Conservation (phyloP, 2,888 invertebrate species). For the Dicyrtomina minuta region DNA sequence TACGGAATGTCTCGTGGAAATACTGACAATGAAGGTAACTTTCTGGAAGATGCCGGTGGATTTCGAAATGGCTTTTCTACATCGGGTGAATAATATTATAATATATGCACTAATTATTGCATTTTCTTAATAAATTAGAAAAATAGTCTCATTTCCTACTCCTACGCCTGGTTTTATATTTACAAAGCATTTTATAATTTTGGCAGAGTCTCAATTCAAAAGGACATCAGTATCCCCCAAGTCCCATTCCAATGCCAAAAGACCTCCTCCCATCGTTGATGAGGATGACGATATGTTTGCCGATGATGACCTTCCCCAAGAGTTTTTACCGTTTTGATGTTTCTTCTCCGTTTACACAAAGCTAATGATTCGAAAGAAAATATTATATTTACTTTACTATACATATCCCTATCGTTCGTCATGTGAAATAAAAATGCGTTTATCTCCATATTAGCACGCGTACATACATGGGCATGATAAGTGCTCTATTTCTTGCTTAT, state of each 20-base stretch:
- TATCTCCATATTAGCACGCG: too few relatives aligned
- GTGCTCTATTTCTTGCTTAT: too few relatives aligned
- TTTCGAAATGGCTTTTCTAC: not conserved
- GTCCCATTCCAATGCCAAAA: conserved; percentile 1
- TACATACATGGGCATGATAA: too few relatives aligned
- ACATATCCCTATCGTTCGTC: too few relatives aligned
- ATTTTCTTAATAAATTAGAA: not conserved
- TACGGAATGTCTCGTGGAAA: conserved; percentile 24
- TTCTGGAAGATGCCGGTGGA: conserved; percentile 3
- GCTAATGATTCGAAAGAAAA: too few relatives aligned
- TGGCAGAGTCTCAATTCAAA: too few relatives aligned
- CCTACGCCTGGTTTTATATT: not conserved
- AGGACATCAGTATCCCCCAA: not conserved
- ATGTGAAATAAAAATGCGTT: too few relatives aligned
- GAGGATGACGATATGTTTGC: conserved; percentile 68
- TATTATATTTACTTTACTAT: too few relatives aligned
- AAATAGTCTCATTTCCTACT: not conserved
- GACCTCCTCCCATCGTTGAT: conserved; percentile 55
- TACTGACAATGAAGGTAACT: not conserved
- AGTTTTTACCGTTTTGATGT: conserved; percentile 69
- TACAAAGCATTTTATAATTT: too few relatives aligned
- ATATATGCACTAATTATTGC: too few relatives aligned
- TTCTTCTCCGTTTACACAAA: too few relatives aligned
- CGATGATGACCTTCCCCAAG: conserved; percentile 73
- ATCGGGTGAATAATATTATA: not conserved